These are phyloP conservation scores for Phrynocephalus guinanensis DNA, from an alignment of 2,797 vertebrate genomes.

Conservation along the genomic window DNA sequence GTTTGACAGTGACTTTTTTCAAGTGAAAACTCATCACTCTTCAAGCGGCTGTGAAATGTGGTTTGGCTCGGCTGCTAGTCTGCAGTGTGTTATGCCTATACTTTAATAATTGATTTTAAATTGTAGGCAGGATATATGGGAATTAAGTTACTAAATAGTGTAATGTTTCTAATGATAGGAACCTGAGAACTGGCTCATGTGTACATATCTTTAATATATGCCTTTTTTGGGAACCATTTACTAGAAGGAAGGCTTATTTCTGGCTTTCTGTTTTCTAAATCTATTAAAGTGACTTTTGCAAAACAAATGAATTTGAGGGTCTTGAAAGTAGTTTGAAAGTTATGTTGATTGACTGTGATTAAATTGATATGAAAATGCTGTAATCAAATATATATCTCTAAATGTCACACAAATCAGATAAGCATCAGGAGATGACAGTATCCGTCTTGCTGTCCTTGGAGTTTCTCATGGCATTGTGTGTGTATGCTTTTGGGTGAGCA, in stretches of 20 bases:
- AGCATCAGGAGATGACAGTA: neutral
- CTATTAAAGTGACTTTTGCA: neutral
- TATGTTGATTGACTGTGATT: neutral
- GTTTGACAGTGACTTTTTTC: constrained; percentile 41
- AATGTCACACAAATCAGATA: neutral
- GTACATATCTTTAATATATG: constrained; percentile 26
- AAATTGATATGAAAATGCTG: neutral
- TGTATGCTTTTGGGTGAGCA: too few relatives aligned
- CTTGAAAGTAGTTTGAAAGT: neutral
- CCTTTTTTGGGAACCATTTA: constrained; percentile 32
- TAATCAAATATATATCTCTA: neutral
- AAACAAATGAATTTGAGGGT: neutral
- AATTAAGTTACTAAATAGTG: constrained; percentile 58
- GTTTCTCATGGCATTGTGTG: neutral
- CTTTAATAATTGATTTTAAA: constrained; percentile 39
- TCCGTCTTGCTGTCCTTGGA: neutral
- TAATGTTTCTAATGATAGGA: constrained; percentile 58
- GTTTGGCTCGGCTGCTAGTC: neutral
- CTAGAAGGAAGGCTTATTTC: constrained; percentile 50
- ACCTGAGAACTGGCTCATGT: neutral
- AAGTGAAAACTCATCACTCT: constrained; percentile 47
- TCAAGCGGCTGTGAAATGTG: constrained; percentile 31
- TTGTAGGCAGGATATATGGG: constrained; percentile 44
- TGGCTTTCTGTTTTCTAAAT: constrained; percentile 35
- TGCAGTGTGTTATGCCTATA: constrained; percentile 6